Evolutionary conservation across 2,113 vertebrate genomes (phyloP).

Genomic region (Pteruthius melanotis): DNA sequence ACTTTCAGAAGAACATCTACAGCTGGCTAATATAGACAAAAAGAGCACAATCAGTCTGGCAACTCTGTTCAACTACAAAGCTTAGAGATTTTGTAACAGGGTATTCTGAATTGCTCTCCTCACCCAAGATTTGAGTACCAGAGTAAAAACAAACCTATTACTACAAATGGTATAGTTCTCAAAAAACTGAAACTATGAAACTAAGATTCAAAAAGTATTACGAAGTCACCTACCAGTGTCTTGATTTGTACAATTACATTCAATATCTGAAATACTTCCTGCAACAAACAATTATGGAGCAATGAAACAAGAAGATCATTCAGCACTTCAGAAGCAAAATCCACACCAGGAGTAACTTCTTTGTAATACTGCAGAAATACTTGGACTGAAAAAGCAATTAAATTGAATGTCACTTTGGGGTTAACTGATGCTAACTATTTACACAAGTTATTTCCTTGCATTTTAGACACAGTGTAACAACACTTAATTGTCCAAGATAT

Average conservation of each 20-base stretch:
- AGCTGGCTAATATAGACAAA: slow-evolving; percentile 76
- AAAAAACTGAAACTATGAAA: background rate
- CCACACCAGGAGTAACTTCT: slow-evolving; percentile 72
- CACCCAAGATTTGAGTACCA: background rate
- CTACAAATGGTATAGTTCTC: background rate
- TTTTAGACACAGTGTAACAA: background rate
- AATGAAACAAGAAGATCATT: slow-evolving; percentile 79
- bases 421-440: background rate
- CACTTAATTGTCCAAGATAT: background rate
- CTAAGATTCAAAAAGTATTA: background rate
- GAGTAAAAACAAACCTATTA: background rate
- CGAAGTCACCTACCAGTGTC: slow-evolving; percentile 77
- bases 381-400: slow-evolving; percentile 71
- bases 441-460: background rate
- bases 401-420: background rate
- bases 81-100: background rate
- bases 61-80: background rate
- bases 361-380: slow-evolving; percentile 84
- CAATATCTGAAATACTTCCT: slow-evolving; percentile 81
- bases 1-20: slow-evolving; percentile 79
- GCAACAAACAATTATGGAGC: slow-evolving; percentile 74
- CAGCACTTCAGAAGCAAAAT: slow-evolving; percentile 78
- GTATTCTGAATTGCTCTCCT: background rate
- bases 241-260: slow-evolving; percentile 70
- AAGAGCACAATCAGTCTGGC: slow-evolving; percentile 29